phyloP scores from a whole-genome alignment of 2,113 vertebrate genomes.

The Nymphicus hollandicus region DNA sequence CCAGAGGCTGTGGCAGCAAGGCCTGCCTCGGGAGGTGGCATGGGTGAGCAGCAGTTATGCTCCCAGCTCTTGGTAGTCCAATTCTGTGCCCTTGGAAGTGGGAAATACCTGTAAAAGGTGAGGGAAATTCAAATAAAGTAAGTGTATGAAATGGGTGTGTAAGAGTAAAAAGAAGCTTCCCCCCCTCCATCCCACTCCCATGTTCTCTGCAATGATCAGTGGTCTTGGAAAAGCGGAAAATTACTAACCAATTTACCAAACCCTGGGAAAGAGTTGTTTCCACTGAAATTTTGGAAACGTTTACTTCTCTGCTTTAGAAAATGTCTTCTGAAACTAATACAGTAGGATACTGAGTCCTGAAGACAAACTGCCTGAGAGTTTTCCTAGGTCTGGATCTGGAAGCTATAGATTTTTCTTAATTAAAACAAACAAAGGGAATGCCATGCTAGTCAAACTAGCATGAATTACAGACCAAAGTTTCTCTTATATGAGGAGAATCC shows the following conservation, averaged over 20 bases:
- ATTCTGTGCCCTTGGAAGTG: neutral
- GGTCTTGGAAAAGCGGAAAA: neutral
- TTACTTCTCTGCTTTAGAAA: neutral
- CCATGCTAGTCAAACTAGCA: neutral
- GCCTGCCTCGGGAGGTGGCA: neutral
- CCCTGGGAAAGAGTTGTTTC: neutral
- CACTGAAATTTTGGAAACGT: neutral
- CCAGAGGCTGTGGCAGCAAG: neutral
- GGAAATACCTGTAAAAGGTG: neutral
- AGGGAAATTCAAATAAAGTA: neutral
- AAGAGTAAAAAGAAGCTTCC: neutral
- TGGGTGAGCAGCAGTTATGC: neutral
- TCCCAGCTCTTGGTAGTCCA: neutral
- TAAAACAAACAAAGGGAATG: constrained; percentile 6
- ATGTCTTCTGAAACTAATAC: neutral
- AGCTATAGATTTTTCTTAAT: neutral
- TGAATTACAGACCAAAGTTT: neutral
- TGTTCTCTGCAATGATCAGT: neutral
- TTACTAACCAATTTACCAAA: neutral
- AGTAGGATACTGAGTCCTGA: neutral
- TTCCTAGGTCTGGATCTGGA: neutral
- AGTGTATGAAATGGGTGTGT: neutral
- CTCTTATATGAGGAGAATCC: neutral
- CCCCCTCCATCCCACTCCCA: neutral
- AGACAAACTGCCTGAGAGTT: neutral